phyloP scores from a whole-genome alignment of 2,888 invertebrate species.

The Hyposoter didymator region DNA sequence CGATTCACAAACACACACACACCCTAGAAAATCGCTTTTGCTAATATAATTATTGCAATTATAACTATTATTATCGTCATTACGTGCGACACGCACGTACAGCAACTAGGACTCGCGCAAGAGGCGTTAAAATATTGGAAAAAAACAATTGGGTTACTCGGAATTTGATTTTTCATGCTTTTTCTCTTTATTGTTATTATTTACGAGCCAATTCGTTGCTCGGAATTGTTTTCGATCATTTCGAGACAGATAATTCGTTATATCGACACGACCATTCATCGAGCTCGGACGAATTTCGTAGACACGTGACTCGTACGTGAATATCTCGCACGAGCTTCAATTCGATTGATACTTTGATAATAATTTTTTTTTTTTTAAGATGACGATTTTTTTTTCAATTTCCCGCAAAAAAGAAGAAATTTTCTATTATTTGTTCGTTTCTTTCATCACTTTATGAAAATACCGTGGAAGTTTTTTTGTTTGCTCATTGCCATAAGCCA shows the following conservation, averaged over 20 bases:
- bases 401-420: background rate
- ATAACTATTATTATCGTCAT: conserved; percentile 16
- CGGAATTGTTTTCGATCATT: background rate
- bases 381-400: too few species aligned
- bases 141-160: background rate
- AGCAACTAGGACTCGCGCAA: background rate
- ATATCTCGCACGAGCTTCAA: conserved; percentile 6
- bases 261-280: background rate
- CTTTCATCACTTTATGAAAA: too few species aligned
- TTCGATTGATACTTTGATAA: background rate
- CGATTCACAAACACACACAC: conserved; percentile 2
- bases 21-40: conserved; percentile 20
- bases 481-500: background rate
- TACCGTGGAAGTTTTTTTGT: background rate
- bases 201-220: background rate
- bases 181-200: conserved; percentile 15
- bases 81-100: conserved; percentile 30
- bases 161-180: background rate
- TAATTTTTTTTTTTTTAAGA: background rate
- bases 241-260: conserved; percentile 8
- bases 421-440: background rate
- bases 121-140: background rate
- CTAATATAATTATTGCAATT: conserved; percentile 2
- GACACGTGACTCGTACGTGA: conserved; percentile 33
- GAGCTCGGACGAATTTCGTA: background rate